A percentile compares a stretch with the other conserved stretches of the same genome.
Evolutionary conservation across 2,113 vertebrate species (phyloP).

Genomic region (Paradoxurus hermaphroditus): DNA sequence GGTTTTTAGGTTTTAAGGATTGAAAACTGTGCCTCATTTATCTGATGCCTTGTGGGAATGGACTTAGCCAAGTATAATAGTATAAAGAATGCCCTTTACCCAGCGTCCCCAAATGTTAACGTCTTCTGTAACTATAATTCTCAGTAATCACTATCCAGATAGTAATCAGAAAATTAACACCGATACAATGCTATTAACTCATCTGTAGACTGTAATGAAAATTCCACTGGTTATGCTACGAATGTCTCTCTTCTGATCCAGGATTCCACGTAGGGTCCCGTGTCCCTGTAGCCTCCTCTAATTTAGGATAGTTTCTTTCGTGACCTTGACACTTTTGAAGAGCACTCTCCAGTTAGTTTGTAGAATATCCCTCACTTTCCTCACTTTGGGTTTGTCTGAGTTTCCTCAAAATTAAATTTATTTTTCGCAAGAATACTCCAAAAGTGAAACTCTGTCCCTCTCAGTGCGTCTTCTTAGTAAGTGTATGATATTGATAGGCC

Average conservation of each 20-base stretch:
- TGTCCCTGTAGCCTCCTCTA: not conserved
- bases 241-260: not conserved
- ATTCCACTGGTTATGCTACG: not conserved
- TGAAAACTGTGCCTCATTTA: conserved; percentile 18
- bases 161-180: not conserved
- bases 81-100: not conserved
- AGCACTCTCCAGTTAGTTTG: not conserved
- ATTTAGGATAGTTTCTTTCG: not conserved
- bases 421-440: not conserved
- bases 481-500: not conserved
- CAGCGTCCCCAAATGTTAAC: not conserved
- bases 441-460: not conserved
- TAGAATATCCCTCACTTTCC: not conserved
- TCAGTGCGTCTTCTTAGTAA: not conserved
- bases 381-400: not conserved
- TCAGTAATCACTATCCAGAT: not conserved
- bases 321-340: not conserved
- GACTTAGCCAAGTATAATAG: not conserved
- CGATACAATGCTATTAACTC: not conserved
- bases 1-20: not conserved
- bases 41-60: not conserved
- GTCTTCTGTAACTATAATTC: not conserved
- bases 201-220: not conserved
- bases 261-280: not conserved
- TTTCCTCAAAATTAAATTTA: conserved; percentile 17